Evolutionary conservation across 2,113 vertebrate species (phyloP).

Genomic region (Vidua chalybeata): DNA sequence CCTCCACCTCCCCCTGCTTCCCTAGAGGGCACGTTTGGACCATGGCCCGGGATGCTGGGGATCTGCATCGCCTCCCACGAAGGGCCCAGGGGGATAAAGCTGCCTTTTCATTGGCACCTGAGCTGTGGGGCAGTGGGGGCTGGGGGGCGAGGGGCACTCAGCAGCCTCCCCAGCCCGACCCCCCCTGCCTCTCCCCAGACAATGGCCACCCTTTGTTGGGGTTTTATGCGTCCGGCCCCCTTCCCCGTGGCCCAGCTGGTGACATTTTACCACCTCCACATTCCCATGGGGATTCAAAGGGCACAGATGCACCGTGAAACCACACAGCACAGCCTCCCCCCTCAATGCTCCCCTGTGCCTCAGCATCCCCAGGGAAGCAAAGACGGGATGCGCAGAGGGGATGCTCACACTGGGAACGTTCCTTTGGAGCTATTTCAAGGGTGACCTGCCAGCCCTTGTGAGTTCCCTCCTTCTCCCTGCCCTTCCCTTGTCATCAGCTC

Average conservation of each 20-base stretch:
- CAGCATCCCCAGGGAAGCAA: conserved; percentile 1
- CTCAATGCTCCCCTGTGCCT: not conserved
- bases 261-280: conserved; percentile 68
- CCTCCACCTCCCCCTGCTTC: not conserved
- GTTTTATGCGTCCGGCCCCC: not conserved
- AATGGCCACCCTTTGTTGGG: conserved; percentile 30
- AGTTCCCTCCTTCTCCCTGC: not conserved
- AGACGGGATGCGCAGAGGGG: not conserved
- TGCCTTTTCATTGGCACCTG: conserved; percentile 38
- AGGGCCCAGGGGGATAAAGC: not conserved
- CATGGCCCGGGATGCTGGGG: accelerated
- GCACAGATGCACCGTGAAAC: conserved; percentile 41
- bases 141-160: not conserved
- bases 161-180: not conserved
- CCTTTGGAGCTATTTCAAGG: not conserved
- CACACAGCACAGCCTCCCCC: not conserved
- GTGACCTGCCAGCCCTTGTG: not conserved
- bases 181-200: not conserved
- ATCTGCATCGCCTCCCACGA: not conserved
- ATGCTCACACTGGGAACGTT: not conserved
- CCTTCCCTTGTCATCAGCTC: not conserved
- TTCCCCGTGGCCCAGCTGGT: conserved; percentile 37
- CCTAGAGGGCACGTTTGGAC: accelerated
- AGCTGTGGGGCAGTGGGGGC: not conserved
- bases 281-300: conserved; percentile 60